These are phyloP conservation scores for Tolypeutes matacus DNA, from an alignment of 2,797 vertebrate species.

Conservation along the genomic window DNA sequence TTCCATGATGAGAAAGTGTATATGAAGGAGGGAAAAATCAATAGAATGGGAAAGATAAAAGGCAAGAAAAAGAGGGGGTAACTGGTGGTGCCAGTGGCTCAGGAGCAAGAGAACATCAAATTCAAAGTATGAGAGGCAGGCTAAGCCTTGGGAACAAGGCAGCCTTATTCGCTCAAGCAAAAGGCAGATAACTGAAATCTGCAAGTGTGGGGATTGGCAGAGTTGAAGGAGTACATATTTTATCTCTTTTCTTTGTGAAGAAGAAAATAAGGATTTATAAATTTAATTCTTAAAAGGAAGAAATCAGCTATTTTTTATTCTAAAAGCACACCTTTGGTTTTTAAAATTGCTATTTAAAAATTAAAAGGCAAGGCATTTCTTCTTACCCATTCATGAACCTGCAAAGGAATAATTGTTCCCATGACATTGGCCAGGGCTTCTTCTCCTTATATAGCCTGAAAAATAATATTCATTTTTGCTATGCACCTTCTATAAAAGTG, in stretches of 20 bases:
- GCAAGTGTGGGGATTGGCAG: not conserved
- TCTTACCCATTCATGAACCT: not conserved
- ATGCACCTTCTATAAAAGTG: not conserved
- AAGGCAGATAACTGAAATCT: not conserved
- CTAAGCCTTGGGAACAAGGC: not conserved
- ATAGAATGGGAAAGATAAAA: not conserved
- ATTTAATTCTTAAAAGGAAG: not conserved
- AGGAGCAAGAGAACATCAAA: not conserved
- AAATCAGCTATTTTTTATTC: not conserved
- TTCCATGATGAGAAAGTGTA: conserved; percentile 25
- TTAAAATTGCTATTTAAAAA: conserved; percentile 53
- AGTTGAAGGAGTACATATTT: not conserved
- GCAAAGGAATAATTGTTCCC: not conserved
- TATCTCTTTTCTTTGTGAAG: not conserved
- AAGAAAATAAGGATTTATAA: not conserved
- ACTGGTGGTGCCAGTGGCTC: not conserved
- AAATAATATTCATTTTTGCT: not conserved
- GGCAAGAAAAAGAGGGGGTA: not conserved
- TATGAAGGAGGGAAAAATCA: not conserved
- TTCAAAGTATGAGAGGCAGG: not conserved
- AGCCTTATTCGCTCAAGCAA: not conserved
- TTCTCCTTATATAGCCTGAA: conserved; percentile 22
- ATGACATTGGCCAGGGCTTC: not conserved
- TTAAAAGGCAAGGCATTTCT: not conserved
- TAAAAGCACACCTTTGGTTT: not conserved